Base-by-base conservation (phyloP, 1,140 invertebrate genomes). In the Pinna nobilis region DNA sequence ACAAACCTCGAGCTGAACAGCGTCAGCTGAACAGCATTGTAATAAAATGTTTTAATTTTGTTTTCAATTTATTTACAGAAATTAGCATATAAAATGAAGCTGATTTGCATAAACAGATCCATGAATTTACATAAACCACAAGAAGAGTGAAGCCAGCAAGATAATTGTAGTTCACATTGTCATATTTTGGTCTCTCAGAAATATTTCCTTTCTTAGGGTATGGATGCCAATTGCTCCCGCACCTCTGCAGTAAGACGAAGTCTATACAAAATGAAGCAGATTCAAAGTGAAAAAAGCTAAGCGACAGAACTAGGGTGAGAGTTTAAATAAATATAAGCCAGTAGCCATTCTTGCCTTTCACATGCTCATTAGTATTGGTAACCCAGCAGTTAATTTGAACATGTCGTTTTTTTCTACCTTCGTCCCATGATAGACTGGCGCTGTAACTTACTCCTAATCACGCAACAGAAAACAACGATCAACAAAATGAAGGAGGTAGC, bases 361-460 rank as follows among this genome's bases (percentile, higher is more conserved):
- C 63, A 30, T 55, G 41, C 39, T n/a, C 41, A 47, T 25, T 57
- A 51, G 60, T 74, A 61, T 51, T 41, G 2, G 57, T 69, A 57
- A 64, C 64, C 59, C 72, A 57, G 30, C 59, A 50, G 55, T 69
- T 57, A 57, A 69, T 59, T 28, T 69, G 51, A 57, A 57, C 72
- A 53, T 63, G 65, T 25, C 37, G 50, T 47, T 67, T 60, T 63
- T 67, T 74, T 74, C 72, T 74, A 74, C 72, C 72, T 74, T 67
- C 65, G 4, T 65, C 65, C 72, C 72, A 74, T 33, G 72, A 68
- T 47, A 66, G 47, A 69, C 72, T 63, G 57, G 65, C 57, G 61
- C 72, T 74, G 72, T 68, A 74, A 20, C 49, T 44, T n/a, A 47
- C 57, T 33, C 65, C 72, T 74, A 50, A 15, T 60, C 44, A 68